phyloP scores from a whole-genome alignment of 2,888 invertebrate genomes.

The Spisula solida region DNA sequence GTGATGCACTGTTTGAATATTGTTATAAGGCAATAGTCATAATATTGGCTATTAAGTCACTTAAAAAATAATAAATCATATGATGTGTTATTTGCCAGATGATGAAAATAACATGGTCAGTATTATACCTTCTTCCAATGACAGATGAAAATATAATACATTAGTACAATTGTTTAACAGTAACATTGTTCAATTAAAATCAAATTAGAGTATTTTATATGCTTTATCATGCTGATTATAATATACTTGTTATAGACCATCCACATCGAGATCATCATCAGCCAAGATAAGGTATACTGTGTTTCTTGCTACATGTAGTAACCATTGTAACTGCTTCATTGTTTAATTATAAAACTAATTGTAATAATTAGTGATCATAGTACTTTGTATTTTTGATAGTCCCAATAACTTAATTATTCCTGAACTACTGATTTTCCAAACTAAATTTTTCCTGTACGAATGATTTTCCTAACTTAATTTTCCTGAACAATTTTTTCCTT shows the following conservation, averaged over 20 bases:
- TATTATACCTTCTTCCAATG: too few species aligned
- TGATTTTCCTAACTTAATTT: neutral
- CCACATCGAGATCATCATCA: constrained; percentile 56
- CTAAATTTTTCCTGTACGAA: neutral
- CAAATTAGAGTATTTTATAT: neutral
- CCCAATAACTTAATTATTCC: neutral
- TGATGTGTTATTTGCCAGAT: too few species aligned
- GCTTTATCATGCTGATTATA: neutral
- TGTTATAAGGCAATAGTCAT: too few species aligned
- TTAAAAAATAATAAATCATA: too few species aligned
- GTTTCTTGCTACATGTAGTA: constrained; percentile 21
- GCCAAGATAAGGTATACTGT: constrained; percentile 57
- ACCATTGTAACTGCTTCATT: constrained; percentile 28
- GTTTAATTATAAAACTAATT: neutral
- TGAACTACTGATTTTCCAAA: neutral
- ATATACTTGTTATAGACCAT: constrained; percentile 47
- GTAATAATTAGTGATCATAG: neutral
- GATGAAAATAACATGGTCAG: too few species aligned
- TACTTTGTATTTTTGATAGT: neutral
- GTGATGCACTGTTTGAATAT: too few species aligned
- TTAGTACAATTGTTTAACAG: neutral
- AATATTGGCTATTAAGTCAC: too few species aligned
- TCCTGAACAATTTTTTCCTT: too few species aligned
- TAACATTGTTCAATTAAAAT: neutral
- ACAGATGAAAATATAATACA: too few species aligned